phyloP scores from a whole-genome alignment of 2,113 vertebrate genomes.

The Columbina picui region DNA sequence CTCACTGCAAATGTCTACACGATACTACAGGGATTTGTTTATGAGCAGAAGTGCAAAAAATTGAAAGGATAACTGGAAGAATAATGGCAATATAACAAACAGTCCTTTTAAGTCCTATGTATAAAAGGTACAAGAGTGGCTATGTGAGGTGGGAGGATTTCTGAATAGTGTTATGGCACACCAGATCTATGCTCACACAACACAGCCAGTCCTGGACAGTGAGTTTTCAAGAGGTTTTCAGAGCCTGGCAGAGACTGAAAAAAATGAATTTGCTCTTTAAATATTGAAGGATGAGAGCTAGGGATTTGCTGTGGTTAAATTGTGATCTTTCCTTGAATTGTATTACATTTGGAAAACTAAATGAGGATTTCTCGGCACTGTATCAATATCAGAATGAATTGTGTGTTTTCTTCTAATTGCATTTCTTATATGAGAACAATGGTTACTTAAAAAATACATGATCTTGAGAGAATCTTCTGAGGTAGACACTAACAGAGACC shows the following conservation, averaged over 20 bases:
- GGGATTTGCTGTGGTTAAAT: neutral
- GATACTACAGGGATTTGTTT: rapidly evolving
- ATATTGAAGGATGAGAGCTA: slow-evolving; percentile 28
- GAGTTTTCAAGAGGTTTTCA: slow-evolving; percentile 31
- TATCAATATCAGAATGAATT: neutral
- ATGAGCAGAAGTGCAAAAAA: neutral
- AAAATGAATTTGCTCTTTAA: slow-evolving; percentile 30
- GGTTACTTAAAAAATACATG: neutral
- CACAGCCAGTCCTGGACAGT: neutral
- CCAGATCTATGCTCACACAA: neutral
- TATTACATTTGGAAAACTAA: neutral
- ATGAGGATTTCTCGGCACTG: neutral
- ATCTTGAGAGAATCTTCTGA: neutral
- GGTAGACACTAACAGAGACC: neutral
- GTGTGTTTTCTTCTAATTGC: neutral
- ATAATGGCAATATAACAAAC: neutral
- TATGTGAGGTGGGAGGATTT: neutral
- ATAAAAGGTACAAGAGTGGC: neutral
- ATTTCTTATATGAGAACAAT: slow-evolving; percentile 1
- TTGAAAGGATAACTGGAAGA: neutral
- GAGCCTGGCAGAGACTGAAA: neutral
- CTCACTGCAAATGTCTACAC: rapidly evolving
- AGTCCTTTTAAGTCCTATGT: neutral
- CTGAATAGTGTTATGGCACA: neutral
- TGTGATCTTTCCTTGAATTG: neutral